A percentile compares a stretch with the other conserved stretches of the same genome.
phyloP scores from a whole-genome alignment of 2,888 invertebrate genomes.

The Ophraella communa region DNA sequence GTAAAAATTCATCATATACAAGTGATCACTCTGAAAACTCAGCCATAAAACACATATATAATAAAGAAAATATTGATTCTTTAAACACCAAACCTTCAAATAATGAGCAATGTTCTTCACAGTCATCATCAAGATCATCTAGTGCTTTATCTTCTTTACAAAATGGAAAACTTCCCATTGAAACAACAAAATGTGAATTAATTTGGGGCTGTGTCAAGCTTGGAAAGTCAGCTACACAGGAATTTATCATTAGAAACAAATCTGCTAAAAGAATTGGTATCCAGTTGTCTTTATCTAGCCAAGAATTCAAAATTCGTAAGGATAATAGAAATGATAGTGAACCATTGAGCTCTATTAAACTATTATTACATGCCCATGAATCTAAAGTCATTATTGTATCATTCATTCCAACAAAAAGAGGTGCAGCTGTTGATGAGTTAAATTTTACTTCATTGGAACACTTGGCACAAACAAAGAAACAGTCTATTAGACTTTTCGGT shows the following conservation, averaged over 20 bases:
- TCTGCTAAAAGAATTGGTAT: conserved; percentile 65
- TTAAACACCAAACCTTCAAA: neutral
- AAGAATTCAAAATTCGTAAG: conserved; percentile 59
- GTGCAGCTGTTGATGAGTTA: conserved; percentile 64
- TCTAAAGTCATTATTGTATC: conserved; percentile 63
- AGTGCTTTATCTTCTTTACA: conserved; percentile 53
- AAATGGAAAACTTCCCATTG: conserved; percentile 62
- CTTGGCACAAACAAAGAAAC: conserved; percentile 48
- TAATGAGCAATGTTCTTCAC: conserved; percentile 3
- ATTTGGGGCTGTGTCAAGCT: conserved; percentile 68
- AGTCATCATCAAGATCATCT: conserved; percentile 47
- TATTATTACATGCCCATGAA: conserved; percentile 65
- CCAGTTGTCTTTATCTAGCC: conserved; percentile 61
- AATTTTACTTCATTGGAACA: conserved; percentile 62
- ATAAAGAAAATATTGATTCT: conserved; percentile 40
- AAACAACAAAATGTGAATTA: conserved; percentile 64
- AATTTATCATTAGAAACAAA: conserved; percentile 66
- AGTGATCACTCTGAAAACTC: conserved; percentile 44
- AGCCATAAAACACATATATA: conserved; percentile 31
- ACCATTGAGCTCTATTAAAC: conserved; percentile 52
- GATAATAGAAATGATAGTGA: conserved; percentile 53
- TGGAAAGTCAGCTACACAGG: conserved; percentile 63
- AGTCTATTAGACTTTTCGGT: conserved; percentile 63
- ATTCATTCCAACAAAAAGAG: conserved; percentile 64
- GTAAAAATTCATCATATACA: conserved; percentile 43